These are phyloP conservation scores for Calliopsis andreniformis DNA, from an alignment of 1,140 invertebrate species.

Conservation along the genomic window DNA sequence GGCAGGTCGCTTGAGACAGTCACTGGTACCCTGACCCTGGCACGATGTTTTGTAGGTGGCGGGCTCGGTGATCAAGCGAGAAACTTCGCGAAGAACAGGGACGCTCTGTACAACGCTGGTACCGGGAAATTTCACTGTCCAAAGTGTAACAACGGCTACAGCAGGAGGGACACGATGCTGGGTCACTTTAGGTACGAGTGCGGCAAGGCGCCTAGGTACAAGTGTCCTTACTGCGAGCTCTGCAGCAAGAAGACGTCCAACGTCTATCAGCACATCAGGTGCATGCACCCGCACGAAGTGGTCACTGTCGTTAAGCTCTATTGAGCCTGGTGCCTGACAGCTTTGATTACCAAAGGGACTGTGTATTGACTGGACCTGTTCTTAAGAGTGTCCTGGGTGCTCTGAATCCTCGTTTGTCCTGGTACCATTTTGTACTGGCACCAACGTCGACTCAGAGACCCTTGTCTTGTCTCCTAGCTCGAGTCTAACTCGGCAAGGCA, in stretches of 20 bases:
- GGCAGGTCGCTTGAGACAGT: neutral
- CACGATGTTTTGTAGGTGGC: slow-evolving; percentile 75
- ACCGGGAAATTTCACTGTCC: slow-evolving; percentile 79
- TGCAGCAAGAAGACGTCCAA: slow-evolving; percentile 79
- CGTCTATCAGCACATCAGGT: slow-evolving; percentile 77
- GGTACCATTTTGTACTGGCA: too few species aligned
- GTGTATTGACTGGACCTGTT: too few species aligned
- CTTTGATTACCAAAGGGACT: too few species aligned
- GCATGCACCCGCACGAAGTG: slow-evolving; percentile 71
- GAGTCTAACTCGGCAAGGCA: too few species aligned
- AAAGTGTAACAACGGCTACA: slow-evolving; percentile 78
- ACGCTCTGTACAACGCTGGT: slow-evolving; percentile 70
- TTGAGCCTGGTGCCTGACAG: slow-evolving; percentile 45
- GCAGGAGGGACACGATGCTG: slow-evolving; percentile 77
- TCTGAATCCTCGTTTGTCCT: too few species aligned
- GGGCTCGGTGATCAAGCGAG: slow-evolving; percentile 47
- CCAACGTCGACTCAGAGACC: too few species aligned
- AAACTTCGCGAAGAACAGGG: slow-evolving; percentile 62
- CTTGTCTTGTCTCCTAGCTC: too few species aligned
- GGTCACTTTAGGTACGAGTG: slow-evolving; percentile 82
- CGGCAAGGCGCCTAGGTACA: slow-evolving; percentile 83
- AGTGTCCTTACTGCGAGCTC: slow-evolving; percentile 82
- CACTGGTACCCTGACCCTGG: slow-evolving; percentile 48
- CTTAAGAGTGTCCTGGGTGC: too few species aligned
- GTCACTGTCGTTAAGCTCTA: slow-evolving; percentile 76